Base-by-base conservation (phyloP, 2,888 invertebrate species). In the Spicauda simplicius region DNA sequence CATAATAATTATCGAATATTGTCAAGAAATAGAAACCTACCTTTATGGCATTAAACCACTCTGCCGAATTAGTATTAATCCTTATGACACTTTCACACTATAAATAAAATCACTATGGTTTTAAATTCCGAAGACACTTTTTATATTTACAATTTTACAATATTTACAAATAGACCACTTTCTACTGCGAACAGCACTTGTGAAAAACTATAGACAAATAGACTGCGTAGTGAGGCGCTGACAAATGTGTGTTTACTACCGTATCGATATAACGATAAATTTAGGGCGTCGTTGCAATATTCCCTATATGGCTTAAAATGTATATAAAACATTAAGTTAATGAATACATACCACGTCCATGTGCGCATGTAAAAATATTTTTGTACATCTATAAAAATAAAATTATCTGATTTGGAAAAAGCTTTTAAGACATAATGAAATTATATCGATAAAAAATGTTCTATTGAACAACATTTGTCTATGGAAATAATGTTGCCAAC, bases 131-230 rank as follows among this genome's bases (percentile, higher is more conserved):
- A 75, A 76, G 78, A 77, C 79, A 75, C 74, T 71, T 72, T 64
- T 67, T 76, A 74, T 86, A 88, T 88, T 87, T 85, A 85, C 83
- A 83, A 80, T 77, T 82, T 77, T 78, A 75, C 84, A 88, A 83
- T 91, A 91, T 91, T 90, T 90, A 91, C 89, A 88, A 89, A 89
- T 87, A 88, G 79, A 85, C 78, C 83, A 86, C 86, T 85, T 84
- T 86, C 84, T 78, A 82, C 82, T 76, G 77, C 79, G 79, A 83
- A 78, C 77, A 81, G 76, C 78, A 86, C 82, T 83, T 77, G 70
- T 80, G 79, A 83, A 77, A 79, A 81, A 76, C 79, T 79, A 85
- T 79, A 84, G 82, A 86, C 80, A 78, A 80, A 7, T 56, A 56
- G 58, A 58, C 30, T 37, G 37, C 7, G 6, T 48, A 48, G 48